These are phyloP conservation scores for Mustelus asterias DNA, from an alignment of 2,113 vertebrate species.

Conservation along the genomic window DNA sequence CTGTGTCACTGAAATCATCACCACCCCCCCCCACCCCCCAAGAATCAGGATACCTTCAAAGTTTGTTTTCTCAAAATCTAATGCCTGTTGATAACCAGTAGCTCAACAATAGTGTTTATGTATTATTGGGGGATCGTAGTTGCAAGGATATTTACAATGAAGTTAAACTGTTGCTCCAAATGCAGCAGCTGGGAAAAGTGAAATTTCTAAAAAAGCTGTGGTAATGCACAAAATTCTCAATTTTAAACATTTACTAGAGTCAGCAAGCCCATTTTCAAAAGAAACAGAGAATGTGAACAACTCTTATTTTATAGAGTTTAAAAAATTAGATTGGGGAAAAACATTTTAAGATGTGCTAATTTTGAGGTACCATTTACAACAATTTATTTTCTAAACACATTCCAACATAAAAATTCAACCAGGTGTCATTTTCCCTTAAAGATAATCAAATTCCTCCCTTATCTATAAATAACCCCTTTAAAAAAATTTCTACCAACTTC, in stretches of 20 bases:
- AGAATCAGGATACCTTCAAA: background rate
- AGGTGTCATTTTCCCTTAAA: background rate
- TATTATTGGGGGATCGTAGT: background rate
- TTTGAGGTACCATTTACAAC: background rate
- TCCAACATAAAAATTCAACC: background rate
- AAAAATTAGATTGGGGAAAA: background rate
- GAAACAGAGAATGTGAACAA: background rate
- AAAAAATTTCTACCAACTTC: background rate
- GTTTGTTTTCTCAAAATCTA: background rate
- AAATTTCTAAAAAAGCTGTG: background rate
- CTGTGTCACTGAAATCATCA: background rate
- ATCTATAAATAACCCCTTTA: background rate
- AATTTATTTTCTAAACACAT: background rate
- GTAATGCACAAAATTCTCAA: background rate
- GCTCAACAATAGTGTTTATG: background rate
- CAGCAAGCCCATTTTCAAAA: background rate
- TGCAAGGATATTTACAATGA: background rate
- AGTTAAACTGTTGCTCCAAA: background rate
- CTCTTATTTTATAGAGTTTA: background rate
- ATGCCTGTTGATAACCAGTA: background rate
- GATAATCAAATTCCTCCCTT: background rate
- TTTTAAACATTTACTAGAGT: background rate
- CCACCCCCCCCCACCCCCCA: no score
- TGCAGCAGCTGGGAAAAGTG: background rate
- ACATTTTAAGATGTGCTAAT: background rate